A percentile compares a stretch with the other conserved stretches of the same genome.
Evolutionary conservation across 2,888 invertebrate species (phyloP).

Genomic region (Epiblema foenella): DNA sequence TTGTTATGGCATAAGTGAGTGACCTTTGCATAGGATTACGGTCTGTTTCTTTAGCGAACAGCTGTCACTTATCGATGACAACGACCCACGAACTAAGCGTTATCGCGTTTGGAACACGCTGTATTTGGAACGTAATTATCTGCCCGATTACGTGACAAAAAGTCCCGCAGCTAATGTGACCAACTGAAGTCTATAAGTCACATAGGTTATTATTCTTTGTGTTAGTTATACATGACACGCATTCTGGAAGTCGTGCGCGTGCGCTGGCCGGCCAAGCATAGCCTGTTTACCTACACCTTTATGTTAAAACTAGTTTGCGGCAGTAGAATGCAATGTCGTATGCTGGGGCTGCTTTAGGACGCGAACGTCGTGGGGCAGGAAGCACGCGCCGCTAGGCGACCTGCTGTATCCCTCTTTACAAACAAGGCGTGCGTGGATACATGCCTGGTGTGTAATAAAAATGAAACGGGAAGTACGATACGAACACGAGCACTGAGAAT

Average conservation of each 20-base stretch:
- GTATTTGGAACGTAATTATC: slow-evolving; percentile 58
- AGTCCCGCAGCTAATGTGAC: not conserved
- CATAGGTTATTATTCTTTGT: slow-evolving; percentile 15
- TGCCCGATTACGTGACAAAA: slow-evolving; percentile 47
- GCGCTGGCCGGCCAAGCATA: slow-evolving; percentile 48
- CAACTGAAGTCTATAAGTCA: not conserved
- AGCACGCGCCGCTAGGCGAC: slow-evolving; percentile 69
- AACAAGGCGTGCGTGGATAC: slow-evolving; percentile 52
- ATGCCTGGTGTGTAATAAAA: not conserved
- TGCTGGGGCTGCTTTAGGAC: slow-evolving; percentile 30
- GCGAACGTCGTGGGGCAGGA: slow-evolving; percentile 65
- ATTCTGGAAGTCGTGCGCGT: slow-evolving; percentile 70
- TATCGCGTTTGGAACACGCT: slow-evolving; percentile 54
- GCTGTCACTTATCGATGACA: slow-evolving; percentile 37
- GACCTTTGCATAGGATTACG: slow-evolving; percentile 41
- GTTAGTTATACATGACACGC: slow-evolving; percentile 58
- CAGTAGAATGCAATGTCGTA: slow-evolving; percentile 6
- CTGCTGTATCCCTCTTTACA: slow-evolving; percentile 59
- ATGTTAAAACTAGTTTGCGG: slow-evolving; percentile 19
- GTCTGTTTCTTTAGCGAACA: slow-evolving; percentile 39
- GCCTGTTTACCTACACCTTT: slow-evolving; percentile 12
- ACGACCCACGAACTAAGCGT: slow-evolving; percentile 35
- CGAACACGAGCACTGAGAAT: not conserved
- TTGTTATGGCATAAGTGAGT: slow-evolving; percentile 18
- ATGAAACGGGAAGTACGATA: slow-evolving; percentile 5